Conservation (phyloP, 2,113 vertebrate genomes). For the Beaufortia kweichowensis region DNA sequence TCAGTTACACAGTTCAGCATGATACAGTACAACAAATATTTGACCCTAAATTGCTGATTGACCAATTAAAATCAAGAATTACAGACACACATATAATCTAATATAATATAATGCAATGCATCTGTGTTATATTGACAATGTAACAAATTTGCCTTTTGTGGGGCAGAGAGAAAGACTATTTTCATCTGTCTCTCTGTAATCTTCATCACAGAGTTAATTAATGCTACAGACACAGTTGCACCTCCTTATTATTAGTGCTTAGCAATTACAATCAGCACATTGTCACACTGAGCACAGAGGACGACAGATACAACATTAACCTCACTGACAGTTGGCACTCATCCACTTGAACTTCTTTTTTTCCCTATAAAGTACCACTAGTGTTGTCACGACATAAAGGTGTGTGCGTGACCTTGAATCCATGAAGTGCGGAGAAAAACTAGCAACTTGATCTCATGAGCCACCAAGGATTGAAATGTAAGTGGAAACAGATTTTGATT, state of each 20-base stretch:
- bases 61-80: not conserved
- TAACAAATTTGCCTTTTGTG: not conserved
- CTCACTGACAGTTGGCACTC: slow-evolving; percentile 50
- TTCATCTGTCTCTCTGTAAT: slow-evolving; percentile 44
- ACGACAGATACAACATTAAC: slow-evolving; percentile 52
- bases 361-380: not conserved
- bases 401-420: slow-evolving; percentile 6
- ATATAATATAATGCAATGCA: not conserved
- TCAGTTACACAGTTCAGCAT: no score
- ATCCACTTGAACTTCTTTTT: slow-evolving; percentile 45
- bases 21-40: not conserved
- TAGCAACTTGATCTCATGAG: no score
- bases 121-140: not conserved
- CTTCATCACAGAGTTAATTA: slow-evolving; percentile 51
- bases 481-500: no score
- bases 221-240: slow-evolving; percentile 43
- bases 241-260: slow-evolving; percentile 56
- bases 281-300: slow-evolving; percentile 51
- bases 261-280: slow-evolving; percentile 56
- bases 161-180: slow-evolving; percentile 9
- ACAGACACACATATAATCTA: not conserved
- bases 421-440: not conserved
- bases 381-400: slow-evolving; percentile 13
- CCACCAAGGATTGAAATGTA: no score
- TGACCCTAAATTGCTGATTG: not conserved